A percentile compares a stretch with the other conserved stretches of the same genome.
Conservation (phyloP, 2,888 invertebrate genomes). For the Aporophyla lueneburgensis region DNA sequence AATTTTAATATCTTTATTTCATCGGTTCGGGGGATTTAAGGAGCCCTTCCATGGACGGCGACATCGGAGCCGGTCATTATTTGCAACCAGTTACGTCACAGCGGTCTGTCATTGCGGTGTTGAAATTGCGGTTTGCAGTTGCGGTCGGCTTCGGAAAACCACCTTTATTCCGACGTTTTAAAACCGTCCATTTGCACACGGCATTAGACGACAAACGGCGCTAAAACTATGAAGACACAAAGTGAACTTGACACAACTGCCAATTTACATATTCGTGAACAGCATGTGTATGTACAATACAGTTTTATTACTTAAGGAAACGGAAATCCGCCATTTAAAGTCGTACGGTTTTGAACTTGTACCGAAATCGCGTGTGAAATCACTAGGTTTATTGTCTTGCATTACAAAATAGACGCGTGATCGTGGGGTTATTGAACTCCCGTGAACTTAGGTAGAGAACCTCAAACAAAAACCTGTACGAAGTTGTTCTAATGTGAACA, state of each 20-base stretch:
- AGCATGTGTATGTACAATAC: conserved; percentile 35
- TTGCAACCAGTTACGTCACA: neutral
- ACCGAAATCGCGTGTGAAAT: conserved; percentile 47
- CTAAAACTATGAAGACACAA: conserved; percentile 39
- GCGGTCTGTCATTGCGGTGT: neutral
- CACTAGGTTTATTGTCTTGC: conserved; percentile 9
- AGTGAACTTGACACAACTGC: conserved; percentile 40
- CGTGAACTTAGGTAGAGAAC: neutral
- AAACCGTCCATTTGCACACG: conserved; percentile 14
- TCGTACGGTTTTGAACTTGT: conserved; percentile 17
- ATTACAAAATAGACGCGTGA: neutral
- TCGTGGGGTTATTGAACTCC: conserved; percentile 39
- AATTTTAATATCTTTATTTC: neutral
- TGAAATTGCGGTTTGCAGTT: neutral
- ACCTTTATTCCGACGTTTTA: neutral
- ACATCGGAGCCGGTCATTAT: neutral
- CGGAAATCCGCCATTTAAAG: conserved; percentile 65
- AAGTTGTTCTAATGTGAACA: neutral
- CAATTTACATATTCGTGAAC: conserved; percentile 54
- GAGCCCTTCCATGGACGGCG: neutral
- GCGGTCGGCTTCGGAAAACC: neutral
- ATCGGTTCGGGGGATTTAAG: neutral
- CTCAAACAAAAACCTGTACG: neutral
- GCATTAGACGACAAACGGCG: conserved; percentile 41
- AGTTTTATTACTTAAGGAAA: conserved; percentile 66